These are phyloP conservation scores for Pantherophis vulpinus DNA, from an alignment of 2,797 vertebrate genomes.

Conservation along the genomic window DNA sequence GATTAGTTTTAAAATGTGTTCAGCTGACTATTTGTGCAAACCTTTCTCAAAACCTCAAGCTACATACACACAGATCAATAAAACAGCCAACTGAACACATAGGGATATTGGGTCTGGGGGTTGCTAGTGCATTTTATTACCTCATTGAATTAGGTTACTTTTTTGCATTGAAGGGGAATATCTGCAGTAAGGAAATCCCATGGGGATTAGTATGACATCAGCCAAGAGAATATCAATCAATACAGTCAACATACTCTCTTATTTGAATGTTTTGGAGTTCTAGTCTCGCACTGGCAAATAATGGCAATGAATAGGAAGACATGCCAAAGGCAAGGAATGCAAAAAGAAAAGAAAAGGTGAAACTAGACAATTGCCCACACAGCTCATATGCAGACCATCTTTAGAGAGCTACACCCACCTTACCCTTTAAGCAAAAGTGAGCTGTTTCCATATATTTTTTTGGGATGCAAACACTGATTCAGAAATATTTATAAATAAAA, in stretches of 20 bases:
- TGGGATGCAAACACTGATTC: not conserved
- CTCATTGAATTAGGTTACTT: not conserved
- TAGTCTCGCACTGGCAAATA: not conserved
- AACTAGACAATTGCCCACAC: not conserved
- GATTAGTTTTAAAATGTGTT: not conserved
- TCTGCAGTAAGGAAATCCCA: not conserved
- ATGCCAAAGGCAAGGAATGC: not conserved
- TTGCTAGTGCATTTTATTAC: not conserved
- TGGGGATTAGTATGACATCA: not conserved
- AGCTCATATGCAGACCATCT: not conserved
- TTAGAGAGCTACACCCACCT: not conserved
- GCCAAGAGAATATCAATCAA: not conserved
- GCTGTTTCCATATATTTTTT: not conserved
- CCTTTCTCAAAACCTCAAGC: not conserved
- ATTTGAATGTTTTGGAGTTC: not conserved
- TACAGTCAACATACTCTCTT: not conserved
- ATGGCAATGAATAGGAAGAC: not conserved
- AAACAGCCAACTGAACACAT: not conserved
- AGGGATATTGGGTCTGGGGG: not conserved
- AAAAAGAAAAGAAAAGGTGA: not conserved
- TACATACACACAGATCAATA: not conserved
- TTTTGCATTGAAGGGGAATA: not conserved
- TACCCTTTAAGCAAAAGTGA: not conserved
- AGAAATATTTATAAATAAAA: not conserved
- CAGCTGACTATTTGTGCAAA: not conserved